These are phyloP conservation scores for Phalacrocorax brasilianus DNA, from an alignment of 2,113 vertebrate species.

Conservation along the genomic window DNA sequence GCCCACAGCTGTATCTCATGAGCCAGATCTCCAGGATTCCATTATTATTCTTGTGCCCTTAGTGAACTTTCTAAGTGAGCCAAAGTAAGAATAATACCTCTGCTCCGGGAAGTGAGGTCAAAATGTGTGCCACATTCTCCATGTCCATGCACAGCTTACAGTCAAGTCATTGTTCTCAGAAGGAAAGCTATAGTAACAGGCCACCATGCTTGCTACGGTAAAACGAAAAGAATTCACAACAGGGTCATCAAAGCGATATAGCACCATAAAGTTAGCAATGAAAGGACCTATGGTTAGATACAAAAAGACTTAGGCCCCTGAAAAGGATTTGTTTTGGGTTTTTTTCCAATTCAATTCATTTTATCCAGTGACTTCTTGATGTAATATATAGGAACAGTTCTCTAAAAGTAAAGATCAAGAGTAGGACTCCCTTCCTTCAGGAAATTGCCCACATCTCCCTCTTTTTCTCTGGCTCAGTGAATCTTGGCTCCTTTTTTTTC, in stretches of 20 bases:
- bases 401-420: not conserved
- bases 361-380: not conserved
- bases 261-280: not conserved
- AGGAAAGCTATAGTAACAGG: not conserved
- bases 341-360: not conserved
- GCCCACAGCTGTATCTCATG: constrained; percentile 19
- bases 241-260: not conserved
- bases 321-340: not conserved
- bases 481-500: not conserved
- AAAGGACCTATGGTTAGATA: not conserved
- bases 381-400: not conserved
- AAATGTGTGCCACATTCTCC: not conserved
- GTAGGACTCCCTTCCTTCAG: not conserved
- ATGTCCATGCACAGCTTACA: not conserved
- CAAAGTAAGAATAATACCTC: constrained; percentile 29
- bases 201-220: not conserved
- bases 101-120: not conserved
- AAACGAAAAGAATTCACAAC: not conserved
- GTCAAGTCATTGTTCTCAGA: not conserved
- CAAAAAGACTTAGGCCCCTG: not conserved
- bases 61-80: not conserved
- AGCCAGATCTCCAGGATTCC: constrained; percentile 30
- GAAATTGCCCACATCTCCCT: not conserved
- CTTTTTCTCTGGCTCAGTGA: not conserved
- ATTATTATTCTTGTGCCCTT: not conserved